These are phyloP conservation scores for Saccopteryx bilineata DNA, from an alignment of 2,113 vertebrate genomes.

Conservation along the genomic window DNA sequence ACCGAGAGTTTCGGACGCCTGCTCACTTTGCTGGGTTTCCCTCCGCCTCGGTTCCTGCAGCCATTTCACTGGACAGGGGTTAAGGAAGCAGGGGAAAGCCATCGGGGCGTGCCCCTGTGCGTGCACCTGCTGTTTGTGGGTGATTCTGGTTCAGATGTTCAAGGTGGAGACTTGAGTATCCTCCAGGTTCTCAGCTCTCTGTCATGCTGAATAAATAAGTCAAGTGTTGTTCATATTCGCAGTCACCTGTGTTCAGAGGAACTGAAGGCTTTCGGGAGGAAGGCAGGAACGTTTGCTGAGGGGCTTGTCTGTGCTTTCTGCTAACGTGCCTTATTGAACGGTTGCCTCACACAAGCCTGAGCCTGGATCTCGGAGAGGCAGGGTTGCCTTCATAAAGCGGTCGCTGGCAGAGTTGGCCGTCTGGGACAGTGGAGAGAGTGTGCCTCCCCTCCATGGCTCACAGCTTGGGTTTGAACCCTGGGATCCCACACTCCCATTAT, in stretches of 20 bases:
- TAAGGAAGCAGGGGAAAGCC: neutral
- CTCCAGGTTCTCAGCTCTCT: neutral
- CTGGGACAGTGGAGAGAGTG: rapidly evolving
- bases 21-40: neutral
- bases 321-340: neutral
- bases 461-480: neutral
- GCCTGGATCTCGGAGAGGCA: neutral
- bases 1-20: neutral
- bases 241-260: neutral
- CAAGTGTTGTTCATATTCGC: neutral
- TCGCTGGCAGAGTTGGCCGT: neutral
- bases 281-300: neutral
- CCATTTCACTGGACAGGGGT: neutral
- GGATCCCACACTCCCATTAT: neutral
- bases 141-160: neutral
- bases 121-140: neutral
- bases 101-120: neutral
- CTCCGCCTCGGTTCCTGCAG: neutral
- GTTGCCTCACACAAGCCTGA: neutral
- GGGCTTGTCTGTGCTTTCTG: neutral
- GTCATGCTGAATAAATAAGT: neutral
- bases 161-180: neutral
- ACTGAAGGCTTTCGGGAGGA: neutral
- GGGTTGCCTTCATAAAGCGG: neutral
- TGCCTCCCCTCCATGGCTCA: rapidly evolving